phyloP scores from a whole-genome alignment of 2,888 invertebrate genomes.

The Drosophila phalerata region DNA sequence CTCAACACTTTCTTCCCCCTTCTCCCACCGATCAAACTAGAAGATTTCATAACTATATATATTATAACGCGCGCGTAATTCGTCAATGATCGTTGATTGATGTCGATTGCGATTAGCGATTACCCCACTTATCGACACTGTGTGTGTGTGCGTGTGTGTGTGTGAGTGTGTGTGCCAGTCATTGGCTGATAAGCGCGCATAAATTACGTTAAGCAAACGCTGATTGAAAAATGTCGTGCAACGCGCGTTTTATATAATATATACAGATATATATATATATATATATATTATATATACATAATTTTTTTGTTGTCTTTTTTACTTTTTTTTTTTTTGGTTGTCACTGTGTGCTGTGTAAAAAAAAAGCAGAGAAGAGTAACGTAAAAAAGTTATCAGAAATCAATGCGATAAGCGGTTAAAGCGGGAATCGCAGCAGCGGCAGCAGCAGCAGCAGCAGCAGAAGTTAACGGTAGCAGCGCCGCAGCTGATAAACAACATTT shows the following conservation, averaged over 20 bases:
- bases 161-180: slow-evolving; percentile 34
- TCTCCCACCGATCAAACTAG: background rate
- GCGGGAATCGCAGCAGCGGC: slow-evolving; percentile 43
- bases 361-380: slow-evolving; percentile 34
- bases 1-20: background rate
- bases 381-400: slow-evolving; percentile 69
- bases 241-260: slow-evolving; percentile 18
- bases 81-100: slow-evolving; percentile 43
- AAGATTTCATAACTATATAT: background rate
- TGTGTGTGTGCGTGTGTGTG: slow-evolving; percentile 22
- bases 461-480: slow-evolving; percentile 47
- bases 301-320: slow-evolving; percentile 41
- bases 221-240: slow-evolving; percentile 48
- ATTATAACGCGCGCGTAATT: slow-evolving; percentile 16
- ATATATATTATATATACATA: slow-evolving; percentile 26
- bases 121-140: slow-evolving; percentile 17
- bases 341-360: slow-evolving; percentile 40
- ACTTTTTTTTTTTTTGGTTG: slow-evolving; percentile 39
- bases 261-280: too few species aligned
- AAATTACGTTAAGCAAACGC: slow-evolving; percentile 54
- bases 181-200: slow-evolving; percentile 59
- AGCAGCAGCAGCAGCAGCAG: slow-evolving; percentile 18
- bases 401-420: slow-evolving; percentile 70
- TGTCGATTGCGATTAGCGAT: slow-evolving; percentile 34
- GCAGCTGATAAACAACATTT: slow-evolving; percentile 60